These are phyloP conservation scores for Solea senegalensis DNA, from an alignment of 2,113 vertebrate species.

Conservation along the genomic window DNA sequence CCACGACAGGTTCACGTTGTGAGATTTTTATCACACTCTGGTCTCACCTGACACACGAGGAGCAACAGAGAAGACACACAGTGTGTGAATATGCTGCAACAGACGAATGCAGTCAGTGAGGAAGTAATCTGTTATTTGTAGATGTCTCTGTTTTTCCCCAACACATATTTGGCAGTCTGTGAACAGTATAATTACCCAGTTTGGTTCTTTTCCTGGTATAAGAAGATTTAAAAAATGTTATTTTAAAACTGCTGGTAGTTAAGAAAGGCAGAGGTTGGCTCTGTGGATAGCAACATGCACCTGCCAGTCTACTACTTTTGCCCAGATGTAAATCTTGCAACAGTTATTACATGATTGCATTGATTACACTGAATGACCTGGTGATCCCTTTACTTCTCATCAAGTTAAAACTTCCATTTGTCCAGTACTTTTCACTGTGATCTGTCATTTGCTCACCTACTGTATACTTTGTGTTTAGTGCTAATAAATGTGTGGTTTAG, in stretches of 20 bases:
- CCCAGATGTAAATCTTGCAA: no score
- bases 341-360: no score
- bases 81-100: background rate
- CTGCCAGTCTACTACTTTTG: no score
- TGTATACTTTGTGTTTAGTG: no score
- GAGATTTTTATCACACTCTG: slow-evolving; percentile 33
- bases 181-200: background rate
- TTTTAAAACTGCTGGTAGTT: background rate
- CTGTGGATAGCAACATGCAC: no score
- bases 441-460: no score
- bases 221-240: background rate
- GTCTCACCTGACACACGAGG: background rate
- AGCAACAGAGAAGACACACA: background rate
- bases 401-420: no score
- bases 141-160: slow-evolving; percentile 3
- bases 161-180: slow-evolving; percentile 4
- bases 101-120: slow-evolving; percentile 3
- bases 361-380: no score
- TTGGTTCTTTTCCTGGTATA: background rate
- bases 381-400: no score
- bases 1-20: slow-evolving; percentile 51
- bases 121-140: slow-evolving; percentile 4
- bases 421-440: no score
- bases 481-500: no score
- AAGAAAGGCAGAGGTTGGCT: no score